Base-by-base conservation (phyloP, 2,797 vertebrate species). In the Enteromius afrohamiltoni region DNA sequence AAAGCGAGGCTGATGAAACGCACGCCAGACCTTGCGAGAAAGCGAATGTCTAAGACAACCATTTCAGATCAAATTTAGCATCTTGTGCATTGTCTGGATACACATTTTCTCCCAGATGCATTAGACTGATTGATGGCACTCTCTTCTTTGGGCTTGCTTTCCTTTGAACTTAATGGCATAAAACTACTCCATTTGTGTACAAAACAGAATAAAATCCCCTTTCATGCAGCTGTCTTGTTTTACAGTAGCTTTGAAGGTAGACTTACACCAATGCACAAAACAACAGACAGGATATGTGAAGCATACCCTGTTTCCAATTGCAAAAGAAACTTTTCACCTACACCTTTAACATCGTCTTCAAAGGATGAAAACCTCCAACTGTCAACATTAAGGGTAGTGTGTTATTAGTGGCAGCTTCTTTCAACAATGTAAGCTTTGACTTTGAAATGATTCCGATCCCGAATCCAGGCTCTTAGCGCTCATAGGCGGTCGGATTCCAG, bases 91-190 rank as follows among this genome's bases (percentile, higher is more conserved):
- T 60, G 64, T 37, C 75, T 77, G 40, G 37, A 51, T 69, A 83
- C 70, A 58, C 71, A 65, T 64, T 77, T 84, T 42, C 64, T 70
- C 82, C 55, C 65, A 71, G 45, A 81, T 84, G 83, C 83, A 86
- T 86, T 76, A 83, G 49, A 16, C 62, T 55, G 67, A 83, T 64
- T 67, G 84, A 85, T 85, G 65, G 53, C 67, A 34, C 71, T 80
- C 67, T 83, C 81, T 64, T 62, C 29, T 68, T 23, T 73, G 62
- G 42, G n/a, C 62, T 82, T 26, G 34, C 16, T 81, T 82, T 47
- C 74, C 79, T 85, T 85, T 87, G 70, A 88, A 85, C 70, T 34
- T 73, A 77, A 79, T 85, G 75, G 65, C 82, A 84, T 65, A 70
- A 77, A 80, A 82, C 82, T 74, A 83, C 82, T 83, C 65, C 73